These are phyloP conservation scores for Sphaerodactylus townsendi DNA, from an alignment of 2,113 vertebrate species.

Conservation along the genomic window DNA sequence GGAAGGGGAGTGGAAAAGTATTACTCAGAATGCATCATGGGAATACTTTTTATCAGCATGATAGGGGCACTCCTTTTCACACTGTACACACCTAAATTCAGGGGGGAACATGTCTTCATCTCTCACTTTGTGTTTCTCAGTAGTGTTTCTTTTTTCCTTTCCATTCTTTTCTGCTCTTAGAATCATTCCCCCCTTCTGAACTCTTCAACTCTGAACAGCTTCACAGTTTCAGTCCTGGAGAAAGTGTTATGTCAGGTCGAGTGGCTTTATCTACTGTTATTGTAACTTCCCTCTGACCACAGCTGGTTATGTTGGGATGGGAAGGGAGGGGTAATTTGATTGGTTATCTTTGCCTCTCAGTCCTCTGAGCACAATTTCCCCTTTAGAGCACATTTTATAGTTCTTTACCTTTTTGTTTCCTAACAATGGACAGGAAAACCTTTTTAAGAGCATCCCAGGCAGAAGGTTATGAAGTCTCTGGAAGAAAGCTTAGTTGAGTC, in stretches of 20 bases:
- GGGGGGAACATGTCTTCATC: background rate
- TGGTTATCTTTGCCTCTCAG: constrained; percentile 40
- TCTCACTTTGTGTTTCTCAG: background rate
- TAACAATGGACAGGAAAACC: background rate
- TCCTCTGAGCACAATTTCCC: background rate
- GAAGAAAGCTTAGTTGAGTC: background rate
- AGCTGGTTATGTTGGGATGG: background rate
- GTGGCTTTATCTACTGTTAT: constrained; percentile 32
- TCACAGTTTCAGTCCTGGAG: constrained; percentile 1
- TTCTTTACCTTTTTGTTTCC: constrained; percentile 24
- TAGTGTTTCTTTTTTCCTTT: fast-evolving
- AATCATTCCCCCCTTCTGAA: background rate
- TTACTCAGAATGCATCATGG: constrained; percentile 26
- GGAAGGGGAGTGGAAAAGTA: constrained; percentile 38
- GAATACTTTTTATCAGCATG: constrained; percentile 11
- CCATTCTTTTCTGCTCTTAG: constrained; percentile 7
- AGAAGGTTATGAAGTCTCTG: background rate
- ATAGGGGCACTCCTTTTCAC: constrained; percentile 16
- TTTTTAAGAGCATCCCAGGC: background rate
- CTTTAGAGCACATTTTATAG: background rate
- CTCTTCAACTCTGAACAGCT: constrained; percentile 31
- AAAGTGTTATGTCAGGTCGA: constrained; percentile 31
- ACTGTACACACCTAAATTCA: background rate
- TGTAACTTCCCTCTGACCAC: constrained; percentile 31
- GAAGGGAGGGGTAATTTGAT: fast-evolving